These are phyloP conservation scores for Mobula birostris DNA, from an alignment of 2,113 vertebrate species.

Conservation along the genomic window DNA sequence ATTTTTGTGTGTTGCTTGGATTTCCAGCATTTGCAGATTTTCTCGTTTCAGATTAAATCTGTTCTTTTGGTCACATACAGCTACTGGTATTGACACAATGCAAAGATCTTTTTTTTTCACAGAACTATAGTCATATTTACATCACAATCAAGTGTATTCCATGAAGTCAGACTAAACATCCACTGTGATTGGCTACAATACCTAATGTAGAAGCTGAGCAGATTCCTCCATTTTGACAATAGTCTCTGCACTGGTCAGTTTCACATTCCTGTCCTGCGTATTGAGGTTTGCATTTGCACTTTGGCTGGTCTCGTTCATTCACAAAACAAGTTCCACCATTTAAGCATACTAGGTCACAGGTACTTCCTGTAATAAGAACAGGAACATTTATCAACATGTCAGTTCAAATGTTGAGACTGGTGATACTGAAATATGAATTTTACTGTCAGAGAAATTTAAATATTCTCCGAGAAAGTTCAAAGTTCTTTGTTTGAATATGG, in stretches of 20 bases:
- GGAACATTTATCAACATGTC: background rate
- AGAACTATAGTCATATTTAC: background rate
- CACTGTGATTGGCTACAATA: conserved; percentile 43
- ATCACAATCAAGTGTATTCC: background rate
- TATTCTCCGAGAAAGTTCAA: too few species aligned
- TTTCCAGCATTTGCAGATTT: background rate
- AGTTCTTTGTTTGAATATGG: background rate
- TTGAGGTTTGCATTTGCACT: conserved; percentile 93
- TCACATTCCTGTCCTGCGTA: conserved; percentile 92
- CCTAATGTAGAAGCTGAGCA: conserved; percentile 82
- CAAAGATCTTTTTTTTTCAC: background rate
- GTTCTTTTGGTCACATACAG: background rate
- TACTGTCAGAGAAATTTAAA: background rate
- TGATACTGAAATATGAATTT: background rate
- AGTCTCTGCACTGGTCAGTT: conserved; percentile 86
- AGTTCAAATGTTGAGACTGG: background rate
- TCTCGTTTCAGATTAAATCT: background rate
- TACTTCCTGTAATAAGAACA: conserved; percentile 65
- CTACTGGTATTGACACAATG: background rate
- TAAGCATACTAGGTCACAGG: conserved; percentile 81
- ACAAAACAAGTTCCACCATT: conserved; percentile 89
- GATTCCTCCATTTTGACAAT: conserved; percentile 90
- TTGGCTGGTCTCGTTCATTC: conserved; percentile 85
- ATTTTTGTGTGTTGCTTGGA: too few species aligned
- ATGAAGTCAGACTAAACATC: background rate